Evolutionary conservation across 2,888 invertebrate genomes (phyloP), one percentile per base, ranked within the genome.

Genomic region (Autographa gamma): DNA sequence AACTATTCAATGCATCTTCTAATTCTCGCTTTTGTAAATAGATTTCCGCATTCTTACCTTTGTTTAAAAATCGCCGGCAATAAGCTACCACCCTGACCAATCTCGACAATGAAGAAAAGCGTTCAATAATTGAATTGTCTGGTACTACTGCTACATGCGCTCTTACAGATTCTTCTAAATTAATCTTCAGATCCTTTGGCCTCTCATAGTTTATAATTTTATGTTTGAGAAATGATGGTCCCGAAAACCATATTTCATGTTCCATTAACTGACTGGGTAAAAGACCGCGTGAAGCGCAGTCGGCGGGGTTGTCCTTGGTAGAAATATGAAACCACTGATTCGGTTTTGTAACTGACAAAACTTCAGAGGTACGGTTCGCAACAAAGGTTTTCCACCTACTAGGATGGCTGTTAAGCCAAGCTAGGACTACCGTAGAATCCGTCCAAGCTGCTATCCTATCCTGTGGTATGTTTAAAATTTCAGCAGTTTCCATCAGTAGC

Each of bases 201-300:
- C 56, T 66, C 7, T 60, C 56, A 32, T 64, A 71, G 3, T 31
- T 16, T 8, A 71, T 59, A 11, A 0, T 58, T 7, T 66, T 43
- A 4, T 58, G 16, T 56, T 60, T 52, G 1, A 66, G 43, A 19
- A 60, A 73, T 31, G 54, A 19, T 18, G 74, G 79, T 14, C 76
- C 74, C 0, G 43, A 41, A 14, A 69, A 63, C 76, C 76, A 76
- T 16, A 73, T 5, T 18, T 34, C 6, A 52, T 63, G 38, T 2
- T 32, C 19, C 11, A 61, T 9, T 18, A 65, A 68, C 59, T 34
- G 32, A 48, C 61, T 60, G 3, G 68, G 58, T 38, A 65, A 14
- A 18, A 74, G n/a, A n/a, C 76, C 76, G 43, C 79, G 38, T 1
- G 79, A 73, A 1, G 76, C 76, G 9, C 67, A 68, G 52, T 79